Conservation (phyloP, 2,888 invertebrate species). For the Oxyteleia sp. region DNA sequence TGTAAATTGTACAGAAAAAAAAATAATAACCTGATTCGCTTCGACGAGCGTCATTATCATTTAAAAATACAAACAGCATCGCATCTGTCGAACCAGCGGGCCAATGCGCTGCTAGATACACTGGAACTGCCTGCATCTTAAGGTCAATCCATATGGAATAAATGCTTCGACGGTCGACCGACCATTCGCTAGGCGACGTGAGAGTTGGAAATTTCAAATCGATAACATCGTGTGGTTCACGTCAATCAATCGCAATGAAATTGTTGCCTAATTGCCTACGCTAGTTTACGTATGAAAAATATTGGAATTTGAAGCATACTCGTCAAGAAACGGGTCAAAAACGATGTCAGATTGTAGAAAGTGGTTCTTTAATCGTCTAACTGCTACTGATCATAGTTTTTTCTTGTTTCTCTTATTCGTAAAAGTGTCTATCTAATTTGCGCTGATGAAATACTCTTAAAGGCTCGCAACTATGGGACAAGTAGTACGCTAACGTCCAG, state of each 20-base stretch:
- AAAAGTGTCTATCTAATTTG: slow-evolving; percentile 47
- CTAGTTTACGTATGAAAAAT: slow-evolving; percentile 61
- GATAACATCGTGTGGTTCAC: slow-evolving; percentile 10
- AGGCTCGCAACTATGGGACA: slow-evolving; percentile 20
- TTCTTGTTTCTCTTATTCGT: slow-evolving; percentile 27
- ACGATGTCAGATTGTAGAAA: slow-evolving; percentile 48
- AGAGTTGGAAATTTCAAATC: slow-evolving; percentile 32
- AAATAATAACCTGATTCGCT: too few relatives aligned
- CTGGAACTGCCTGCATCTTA: slow-evolving; percentile 35
- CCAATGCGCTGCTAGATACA: slow-evolving; percentile 41
- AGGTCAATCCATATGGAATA: slow-evolving; percentile 61
- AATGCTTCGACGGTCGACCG: slow-evolving; percentile 33
- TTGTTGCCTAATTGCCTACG: slow-evolving; percentile 23
- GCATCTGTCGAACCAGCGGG: too few relatives aligned
- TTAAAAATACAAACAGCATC: too few relatives aligned
- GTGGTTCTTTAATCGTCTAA: slow-evolving; percentile 39
- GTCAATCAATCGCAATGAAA: slow-evolving; percentile 23
- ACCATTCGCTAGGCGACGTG: slow-evolving; percentile 27
- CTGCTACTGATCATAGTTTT: slow-evolving; percentile 29
- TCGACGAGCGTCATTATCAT: too few relatives aligned
- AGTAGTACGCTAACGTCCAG: slow-evolving; percentile 26
- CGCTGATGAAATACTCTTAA: slow-evolving; percentile 58
- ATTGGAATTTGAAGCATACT: slow-evolving; percentile 47
- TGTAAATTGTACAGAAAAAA: too few relatives aligned
- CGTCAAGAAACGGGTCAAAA: slow-evolving; percentile 43